Base-by-base conservation (phyloP, 2,113 vertebrate species). In the Dunckerocampus dactyliophorus region DNA sequence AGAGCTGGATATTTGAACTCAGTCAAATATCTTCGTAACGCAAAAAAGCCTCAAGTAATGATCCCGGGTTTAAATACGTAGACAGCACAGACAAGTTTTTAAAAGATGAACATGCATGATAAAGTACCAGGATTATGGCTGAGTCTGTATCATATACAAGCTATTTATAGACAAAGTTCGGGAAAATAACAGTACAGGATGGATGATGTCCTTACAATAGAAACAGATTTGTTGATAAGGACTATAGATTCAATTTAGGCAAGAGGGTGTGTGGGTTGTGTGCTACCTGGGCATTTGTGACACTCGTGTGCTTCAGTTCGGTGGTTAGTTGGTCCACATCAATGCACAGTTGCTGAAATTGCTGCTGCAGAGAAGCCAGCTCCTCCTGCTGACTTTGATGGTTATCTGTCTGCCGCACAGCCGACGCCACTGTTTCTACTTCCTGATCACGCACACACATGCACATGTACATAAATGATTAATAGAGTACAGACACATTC, bases 381-480 rank as follows among this genome's bases (percentile, higher is more conserved):
- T 93, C 93, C 59, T 88, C 85, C 75, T 93, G 88, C 70, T 92
- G 93, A 48, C 65, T 71, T n/a, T 81, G 87, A 79, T 84, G 80
- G 3, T 58, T 65, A 15, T 92, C 90, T 2, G 90, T 88, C 53
- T 74, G 82, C 28, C 43, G 82, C 14, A 86, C 82, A 31, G 75
- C 83, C 47, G 68, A 83, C 88, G 4, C 82, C 65, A 74, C 78
- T 20, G 80, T 75, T 28, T 86, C 87, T 34, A 77, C 71, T 76
- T 90, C 77, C 85, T 88, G 76, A 58, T 54, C 7, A 62, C 19
- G 24, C 21, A 37, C 42, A 69, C 24, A 54, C 31, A 49, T 43
- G 47, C 17, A 16, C 37, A 62, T 14, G 7, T 8, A 39, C 43
- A 69, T 20, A 54, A 34, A 49, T 45, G 7, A n/a, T 11, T 1